Percentiles rank a stretch among this genome's conserved stretches.
Conservation (phyloP, 2,888 invertebrate genomes). For the Linnaemya vulpina region DNA sequence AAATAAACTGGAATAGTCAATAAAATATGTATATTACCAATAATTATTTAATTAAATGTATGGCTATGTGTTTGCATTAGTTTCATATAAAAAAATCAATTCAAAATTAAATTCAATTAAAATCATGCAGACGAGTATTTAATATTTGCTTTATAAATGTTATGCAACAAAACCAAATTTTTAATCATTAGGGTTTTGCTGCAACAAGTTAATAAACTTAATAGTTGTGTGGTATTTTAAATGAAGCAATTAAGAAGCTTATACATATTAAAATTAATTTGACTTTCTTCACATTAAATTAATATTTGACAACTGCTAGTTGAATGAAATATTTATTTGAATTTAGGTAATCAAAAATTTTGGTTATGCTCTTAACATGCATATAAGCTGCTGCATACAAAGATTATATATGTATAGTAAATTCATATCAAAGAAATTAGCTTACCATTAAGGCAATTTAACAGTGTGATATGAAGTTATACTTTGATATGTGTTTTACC, state of each 20-base stretch:
- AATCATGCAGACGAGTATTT: conserved; percentile 10
- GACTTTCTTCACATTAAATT: neutral
- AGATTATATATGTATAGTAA: conserved; percentile 26
- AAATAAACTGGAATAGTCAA: conserved; percentile 38
- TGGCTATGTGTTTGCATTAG: neutral
- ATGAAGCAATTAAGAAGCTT: conserved; percentile 3
- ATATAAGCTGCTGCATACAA: neutral
- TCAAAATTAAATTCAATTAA: conserved; percentile 42
- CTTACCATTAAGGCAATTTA: conserved; percentile 64
- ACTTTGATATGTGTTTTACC: conserved; percentile 47
- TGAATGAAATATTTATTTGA: neutral
- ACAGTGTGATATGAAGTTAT: conserved; percentile 56
- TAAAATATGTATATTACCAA: conserved; percentile 35
- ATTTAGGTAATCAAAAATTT: neutral
- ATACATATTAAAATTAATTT: neutral
- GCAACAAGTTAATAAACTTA: conserved; percentile 32
- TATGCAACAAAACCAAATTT: neutral
- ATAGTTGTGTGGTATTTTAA: conserved; percentile 17
- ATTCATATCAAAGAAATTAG: conserved; percentile 36
- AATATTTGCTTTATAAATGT: conserved; percentile 18
- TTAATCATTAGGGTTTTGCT: conserved; percentile 2
- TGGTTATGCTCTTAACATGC: neutral
- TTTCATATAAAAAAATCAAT: conserved; percentile 1
- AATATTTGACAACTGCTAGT: neutral
- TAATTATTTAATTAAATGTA: conserved; percentile 57